Evolutionary conservation across 2,113 vertebrate species (phyloP).

Genomic region (Irena cyanogastra): DNA sequence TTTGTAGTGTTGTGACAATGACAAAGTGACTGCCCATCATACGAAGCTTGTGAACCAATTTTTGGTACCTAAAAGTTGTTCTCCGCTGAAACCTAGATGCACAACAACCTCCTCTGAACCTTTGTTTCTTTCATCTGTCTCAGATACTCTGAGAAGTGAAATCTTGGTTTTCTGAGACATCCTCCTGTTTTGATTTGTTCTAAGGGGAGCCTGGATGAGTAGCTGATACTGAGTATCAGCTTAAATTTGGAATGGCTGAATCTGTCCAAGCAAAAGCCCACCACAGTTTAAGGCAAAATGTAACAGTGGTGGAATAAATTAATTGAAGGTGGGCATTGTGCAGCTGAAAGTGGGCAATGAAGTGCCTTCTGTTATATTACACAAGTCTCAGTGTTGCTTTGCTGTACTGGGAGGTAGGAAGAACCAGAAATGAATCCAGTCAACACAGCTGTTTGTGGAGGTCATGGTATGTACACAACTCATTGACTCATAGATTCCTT

Average conservation of each 20-base stretch:
- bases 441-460: not conserved
- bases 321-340: not conserved
- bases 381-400: not conserved
- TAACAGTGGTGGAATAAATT: not conserved
- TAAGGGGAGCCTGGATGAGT: not conserved
- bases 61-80: not conserved
- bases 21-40: not conserved
- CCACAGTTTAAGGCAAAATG: not conserved
- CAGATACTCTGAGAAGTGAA: not conserved
- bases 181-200: not conserved
- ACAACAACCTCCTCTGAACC: not conserved
- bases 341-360: not conserved
- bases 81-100: not conserved
- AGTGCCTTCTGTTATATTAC: not conserved
- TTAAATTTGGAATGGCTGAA: not conserved
- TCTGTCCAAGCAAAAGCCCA: not conserved
- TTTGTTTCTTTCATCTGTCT: not conserved
- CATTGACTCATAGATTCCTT: not conserved
- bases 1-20: not conserved
- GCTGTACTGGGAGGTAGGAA: not conserved
- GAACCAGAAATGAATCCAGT: not conserved
- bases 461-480: not conserved
- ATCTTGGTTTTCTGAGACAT: not conserved
- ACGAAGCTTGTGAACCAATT: not conserved
- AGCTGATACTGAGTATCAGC: not conserved